Evolutionary conservation across 2,113 vertebrate genomes (phyloP), one percentile per base, ranked within the genome.

Genomic region (Hippolais icterina): DNA sequence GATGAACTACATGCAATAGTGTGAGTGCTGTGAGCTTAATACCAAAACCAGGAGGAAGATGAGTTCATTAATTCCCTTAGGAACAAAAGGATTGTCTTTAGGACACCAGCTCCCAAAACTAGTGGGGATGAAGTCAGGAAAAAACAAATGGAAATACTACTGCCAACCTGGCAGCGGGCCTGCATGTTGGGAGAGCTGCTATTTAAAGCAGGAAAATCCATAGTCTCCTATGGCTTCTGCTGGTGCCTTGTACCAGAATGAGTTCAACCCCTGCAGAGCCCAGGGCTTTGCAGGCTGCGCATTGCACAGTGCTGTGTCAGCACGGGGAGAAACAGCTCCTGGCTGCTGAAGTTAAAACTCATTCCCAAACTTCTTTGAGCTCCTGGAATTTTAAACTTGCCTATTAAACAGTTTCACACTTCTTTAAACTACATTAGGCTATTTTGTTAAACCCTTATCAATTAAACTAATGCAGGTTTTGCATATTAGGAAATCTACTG

Each of bases 151-250:
- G 41, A 85, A 85, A 69, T 37, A 31, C 2, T n/a, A 11, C 0
- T 60, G 29, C 33, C 60, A 33, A 13, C 3, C 33, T 66, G 11
- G 37, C 57, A 78, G 39, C 3, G 25, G 37, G 37, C 14, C 53
- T 54, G 49, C 22, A 72, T 20, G 11, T 7, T 18, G 68, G 68
- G 50, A 53, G 50, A 57, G 15, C 31, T 46, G 4, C 79, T 53
- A 41, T 16, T 72, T 9, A 29, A 31, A 69, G 76, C 47, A 50
- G 47, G 39, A 19, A 29, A 59, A 69, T 3, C 17, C 5, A 7
- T 0, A 8, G 9, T 42, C 1, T 1, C 2, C 4, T 12, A 20
- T 0, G 0, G 66, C 35, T 83, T 27, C 46, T 31, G 50, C 44
- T 22, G 35, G 28, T 23, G 42, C 12, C n/a, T n/a, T 10, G 35